phyloP scores from a whole-genome alignment of 2,113 vertebrate species.

The Turdus rufiventris region DNA sequence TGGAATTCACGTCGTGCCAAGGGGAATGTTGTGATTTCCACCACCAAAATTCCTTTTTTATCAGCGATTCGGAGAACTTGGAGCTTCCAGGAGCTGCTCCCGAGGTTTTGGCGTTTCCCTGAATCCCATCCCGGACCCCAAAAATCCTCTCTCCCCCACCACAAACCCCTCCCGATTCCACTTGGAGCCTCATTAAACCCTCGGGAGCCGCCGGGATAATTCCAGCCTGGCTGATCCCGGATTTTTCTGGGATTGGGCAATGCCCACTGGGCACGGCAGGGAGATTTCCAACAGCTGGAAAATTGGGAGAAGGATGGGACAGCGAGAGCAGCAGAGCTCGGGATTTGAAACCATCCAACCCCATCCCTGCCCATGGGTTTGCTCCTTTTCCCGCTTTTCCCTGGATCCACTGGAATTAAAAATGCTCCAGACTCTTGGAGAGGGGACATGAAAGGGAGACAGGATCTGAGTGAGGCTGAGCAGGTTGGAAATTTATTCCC shows the following conservation, averaged over 20 bases:
- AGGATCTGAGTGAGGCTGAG: neutral
- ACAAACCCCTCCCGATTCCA: neutral
- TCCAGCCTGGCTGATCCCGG: neutral
- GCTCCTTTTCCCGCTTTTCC: neutral
- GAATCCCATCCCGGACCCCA: neutral
- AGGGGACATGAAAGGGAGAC: neutral
- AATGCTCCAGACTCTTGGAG: neutral
- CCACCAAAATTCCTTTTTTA: neutral
- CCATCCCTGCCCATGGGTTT: neutral
- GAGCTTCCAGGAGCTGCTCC: neutral
- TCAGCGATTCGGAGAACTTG: neutral
- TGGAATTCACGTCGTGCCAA: neutral
- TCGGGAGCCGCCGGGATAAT: neutral
- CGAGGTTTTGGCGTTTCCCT: neutral
- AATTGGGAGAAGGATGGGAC: neutral
- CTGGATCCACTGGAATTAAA: neutral
- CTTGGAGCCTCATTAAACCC: neutral
- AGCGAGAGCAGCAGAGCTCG: neutral
- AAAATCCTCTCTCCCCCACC: neutral
- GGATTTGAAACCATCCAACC: neutral
- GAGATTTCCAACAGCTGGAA: neutral
- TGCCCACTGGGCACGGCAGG: neutral
- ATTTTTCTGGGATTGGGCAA: constrained; percentile 10
- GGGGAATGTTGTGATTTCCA: neutral
- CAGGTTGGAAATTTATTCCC: neutral